These are phyloP conservation scores for Rhabdophis nuchalis DNA, from an alignment of 2,797 vertebrate genomes.

Conservation along the genomic window DNA sequence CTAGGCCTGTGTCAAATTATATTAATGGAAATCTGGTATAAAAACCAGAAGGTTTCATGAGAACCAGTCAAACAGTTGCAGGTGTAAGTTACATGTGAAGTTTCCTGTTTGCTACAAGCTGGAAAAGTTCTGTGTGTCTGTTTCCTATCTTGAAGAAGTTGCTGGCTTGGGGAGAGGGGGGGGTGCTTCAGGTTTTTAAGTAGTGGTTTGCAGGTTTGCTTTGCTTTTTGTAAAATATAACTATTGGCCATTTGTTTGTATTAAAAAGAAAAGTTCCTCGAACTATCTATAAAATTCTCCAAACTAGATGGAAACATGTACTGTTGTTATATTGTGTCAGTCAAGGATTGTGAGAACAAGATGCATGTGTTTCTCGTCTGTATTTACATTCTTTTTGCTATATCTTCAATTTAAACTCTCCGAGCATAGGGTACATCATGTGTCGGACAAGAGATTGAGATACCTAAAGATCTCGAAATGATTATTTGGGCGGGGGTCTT, in stretches of 20 bases:
- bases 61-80: not conserved
- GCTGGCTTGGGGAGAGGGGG: not conserved
- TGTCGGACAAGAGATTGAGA: slow-evolving; percentile 52
- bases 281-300: not conserved
- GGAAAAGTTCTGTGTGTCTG: not conserved
- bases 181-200: not conserved
- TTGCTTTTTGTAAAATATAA: not conserved
- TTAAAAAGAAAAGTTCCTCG: not conserved
- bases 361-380: not conserved
- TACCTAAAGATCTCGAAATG: slow-evolving; percentile 59
- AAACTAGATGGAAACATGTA: slow-evolving; percentile 7
- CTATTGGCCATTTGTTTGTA: not conserved
- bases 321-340: not conserved
- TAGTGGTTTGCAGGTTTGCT: not conserved
- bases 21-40: slow-evolving; percentile 39
- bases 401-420: slow-evolving; percentile 29
- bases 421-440: not conserved
- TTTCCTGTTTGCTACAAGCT: not conserved
- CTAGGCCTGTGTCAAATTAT: not conserved
- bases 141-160: not conserved
- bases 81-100: not conserved
- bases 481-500: slow-evolving; percentile 37
- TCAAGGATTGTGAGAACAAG: not conserved
- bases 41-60: slow-evolving; percentile 1
- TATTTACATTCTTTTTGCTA: slow-evolving; percentile 30